Evolutionary conservation across 1,140 invertebrate genomes (phyloP).

Genomic region (Nymphalis io): DNA sequence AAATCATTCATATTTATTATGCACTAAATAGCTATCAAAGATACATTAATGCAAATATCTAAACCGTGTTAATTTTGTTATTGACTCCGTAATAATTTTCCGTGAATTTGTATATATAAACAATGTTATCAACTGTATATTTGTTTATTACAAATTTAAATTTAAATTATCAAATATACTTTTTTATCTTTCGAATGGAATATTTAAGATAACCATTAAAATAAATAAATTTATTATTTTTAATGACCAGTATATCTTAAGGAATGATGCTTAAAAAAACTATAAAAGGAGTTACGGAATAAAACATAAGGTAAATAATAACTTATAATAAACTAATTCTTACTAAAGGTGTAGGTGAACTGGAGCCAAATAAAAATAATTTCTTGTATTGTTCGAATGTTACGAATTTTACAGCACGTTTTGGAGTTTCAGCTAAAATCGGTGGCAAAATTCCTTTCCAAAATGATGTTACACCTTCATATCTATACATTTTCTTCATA

Average conservation of each 20-base stretch:
- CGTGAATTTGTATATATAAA: background rate
- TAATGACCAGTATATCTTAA: too few relatives aligned
- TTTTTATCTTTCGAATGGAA: background rate
- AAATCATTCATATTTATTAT: background rate
- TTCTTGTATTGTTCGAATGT: constrained; percentile 96
- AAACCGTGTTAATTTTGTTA: background rate
- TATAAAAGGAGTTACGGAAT: too few relatives aligned
- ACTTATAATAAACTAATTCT: constrained; percentile 40
- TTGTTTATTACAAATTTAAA: background rate
- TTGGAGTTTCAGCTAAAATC: constrained; percentile 96
- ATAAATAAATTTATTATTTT: too few relatives aligned
- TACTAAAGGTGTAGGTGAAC: constrained; percentile 87
- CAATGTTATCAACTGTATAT: constrained; percentile 1
- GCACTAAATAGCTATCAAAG: background rate
- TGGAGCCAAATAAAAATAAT: constrained; percentile 89
- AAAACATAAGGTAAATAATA: background rate
- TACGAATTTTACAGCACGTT: constrained; percentile 95
- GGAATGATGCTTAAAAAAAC: too few relatives aligned
- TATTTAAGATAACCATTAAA: too few relatives aligned
- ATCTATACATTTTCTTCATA: constrained; percentile 92
- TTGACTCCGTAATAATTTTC: background rate
- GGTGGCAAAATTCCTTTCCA: constrained; percentile 97
- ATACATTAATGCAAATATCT: background rate
- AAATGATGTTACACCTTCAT: constrained; percentile 90
- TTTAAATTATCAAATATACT: background rate